Conservation (phyloP, 2,797 vertebrate species). For the Coccyzus lansbergi region DNA sequence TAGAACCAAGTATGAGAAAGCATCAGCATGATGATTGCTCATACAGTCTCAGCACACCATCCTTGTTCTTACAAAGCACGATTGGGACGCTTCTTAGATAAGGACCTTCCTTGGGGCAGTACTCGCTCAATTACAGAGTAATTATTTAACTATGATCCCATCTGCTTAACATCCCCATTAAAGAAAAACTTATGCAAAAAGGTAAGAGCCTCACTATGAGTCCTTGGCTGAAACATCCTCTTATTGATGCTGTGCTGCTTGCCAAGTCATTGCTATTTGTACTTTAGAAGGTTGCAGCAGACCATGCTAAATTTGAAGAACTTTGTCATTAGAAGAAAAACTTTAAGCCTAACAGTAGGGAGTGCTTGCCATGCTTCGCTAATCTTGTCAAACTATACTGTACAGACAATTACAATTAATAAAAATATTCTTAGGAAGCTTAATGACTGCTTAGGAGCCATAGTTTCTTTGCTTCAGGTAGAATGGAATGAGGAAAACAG, state of each 20-base stretch:
- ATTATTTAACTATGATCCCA: conserved; percentile 10
- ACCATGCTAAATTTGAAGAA: not conserved
- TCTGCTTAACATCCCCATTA: not conserved
- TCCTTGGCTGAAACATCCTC: not conserved
- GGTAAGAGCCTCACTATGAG: not conserved
- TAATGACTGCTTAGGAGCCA: not conserved
- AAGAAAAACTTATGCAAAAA: conserved; percentile 13
- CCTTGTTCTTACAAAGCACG: not conserved
- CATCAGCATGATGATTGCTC: not conserved
- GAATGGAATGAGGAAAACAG: not conserved
- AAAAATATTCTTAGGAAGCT: not conserved
- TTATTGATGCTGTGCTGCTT: not conserved
- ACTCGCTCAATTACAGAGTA: not conserved
- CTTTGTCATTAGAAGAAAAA: not conserved
- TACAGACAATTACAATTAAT: not conserved
- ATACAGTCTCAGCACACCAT: not conserved
- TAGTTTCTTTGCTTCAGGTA: not conserved
- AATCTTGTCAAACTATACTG: not conserved
- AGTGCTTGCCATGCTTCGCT: not conserved
- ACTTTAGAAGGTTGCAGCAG: not conserved
- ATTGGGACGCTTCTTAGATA: not conserved
- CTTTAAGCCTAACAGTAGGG: not conserved
- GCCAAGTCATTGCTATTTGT: not conserved
- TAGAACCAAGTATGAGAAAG: not conserved
- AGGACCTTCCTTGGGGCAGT: not conserved